A percentile compares a stretch with the other conserved stretches of the same genome.
phyloP scores from a whole-genome alignment of 2,888 invertebrate species.

The Hololepta plana region DNA sequence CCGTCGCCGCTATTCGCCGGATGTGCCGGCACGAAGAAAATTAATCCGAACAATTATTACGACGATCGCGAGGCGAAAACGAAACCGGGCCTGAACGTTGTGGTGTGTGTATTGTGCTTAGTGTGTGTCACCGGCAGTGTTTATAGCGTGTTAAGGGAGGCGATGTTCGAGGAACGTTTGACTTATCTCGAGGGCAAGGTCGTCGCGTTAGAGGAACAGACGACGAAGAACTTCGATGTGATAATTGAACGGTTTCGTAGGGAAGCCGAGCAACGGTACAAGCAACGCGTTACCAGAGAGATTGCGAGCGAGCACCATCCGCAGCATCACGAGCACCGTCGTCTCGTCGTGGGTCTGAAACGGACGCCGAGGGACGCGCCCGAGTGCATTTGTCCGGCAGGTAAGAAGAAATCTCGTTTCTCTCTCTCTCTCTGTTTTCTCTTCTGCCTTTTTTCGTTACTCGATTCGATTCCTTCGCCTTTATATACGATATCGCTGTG shows the following conservation, averaged over 20 bases:
- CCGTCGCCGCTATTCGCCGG: no score
- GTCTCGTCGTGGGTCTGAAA: slow-evolving; percentile 15
- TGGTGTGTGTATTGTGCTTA: slow-evolving; percentile 44
- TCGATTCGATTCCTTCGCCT: no score
- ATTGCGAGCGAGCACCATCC: slow-evolving; percentile 12
- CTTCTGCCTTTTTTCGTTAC: no score
- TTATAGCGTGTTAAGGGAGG: slow-evolving; percentile 39
- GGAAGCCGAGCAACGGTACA: slow-evolving; percentile 27
- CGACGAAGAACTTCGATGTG: slow-evolving; percentile 30
- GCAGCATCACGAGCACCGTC: no score
- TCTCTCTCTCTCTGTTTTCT: no score
- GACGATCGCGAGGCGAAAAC: not conserved
- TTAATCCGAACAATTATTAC: no score
- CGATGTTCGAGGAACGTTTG: slow-evolving; percentile 33
- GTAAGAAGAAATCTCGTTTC: no score
- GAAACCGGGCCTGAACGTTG: slow-evolving; percentile 22
- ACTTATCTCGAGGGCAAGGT: slow-evolving; percentile 37
- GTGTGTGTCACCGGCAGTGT: slow-evolving; percentile 43
- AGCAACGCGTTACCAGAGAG: slow-evolving; percentile 25
- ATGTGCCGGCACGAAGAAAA: slow-evolving; percentile 1
- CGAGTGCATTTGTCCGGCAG: slow-evolving; percentile 57
- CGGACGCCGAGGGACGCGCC: slow-evolving; percentile 37
- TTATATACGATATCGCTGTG: no score
- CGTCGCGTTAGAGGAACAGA: slow-evolving; percentile 28
- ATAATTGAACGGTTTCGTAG: slow-evolving; percentile 35